Evolutionary conservation across 2,113 vertebrate species (phyloP).

Genomic region (Ondatra zibethicus): DNA sequence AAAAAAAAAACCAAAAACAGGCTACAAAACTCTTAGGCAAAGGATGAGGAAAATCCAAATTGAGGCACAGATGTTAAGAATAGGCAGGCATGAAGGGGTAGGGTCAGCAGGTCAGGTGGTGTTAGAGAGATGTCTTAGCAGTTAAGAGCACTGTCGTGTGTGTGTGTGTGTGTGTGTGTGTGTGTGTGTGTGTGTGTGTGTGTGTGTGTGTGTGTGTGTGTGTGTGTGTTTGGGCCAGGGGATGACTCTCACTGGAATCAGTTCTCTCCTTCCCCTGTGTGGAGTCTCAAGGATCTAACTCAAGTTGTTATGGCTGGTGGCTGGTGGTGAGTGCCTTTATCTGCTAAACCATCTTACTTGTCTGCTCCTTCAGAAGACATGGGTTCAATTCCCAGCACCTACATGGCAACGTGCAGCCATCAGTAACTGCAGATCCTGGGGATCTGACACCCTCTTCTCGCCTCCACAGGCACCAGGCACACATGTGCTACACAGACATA

Average conservation of each 20-base stretch:
- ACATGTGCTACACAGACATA: background rate
- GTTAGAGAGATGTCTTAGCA: background rate
- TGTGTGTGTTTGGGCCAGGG: background rate
- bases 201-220: background rate
- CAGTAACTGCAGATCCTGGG: background rate
- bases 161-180: background rate
- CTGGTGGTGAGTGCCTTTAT: background rate
- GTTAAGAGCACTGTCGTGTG: background rate
- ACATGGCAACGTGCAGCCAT: background rate
- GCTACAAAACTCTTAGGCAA: conserved; percentile 32
- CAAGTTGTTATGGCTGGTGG: background rate
- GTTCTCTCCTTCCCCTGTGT: background rate
- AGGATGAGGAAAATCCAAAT: background rate
- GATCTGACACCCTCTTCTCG: background rate
- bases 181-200: background rate
- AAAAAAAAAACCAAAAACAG: background rate
- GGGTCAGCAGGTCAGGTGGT: background rate
- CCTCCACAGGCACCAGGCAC: background rate
- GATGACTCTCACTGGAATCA: background rate
- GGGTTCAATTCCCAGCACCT: background rate
- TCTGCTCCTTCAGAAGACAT: background rate
- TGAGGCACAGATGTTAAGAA: conserved; percentile 23
- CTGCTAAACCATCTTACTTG: background rate
- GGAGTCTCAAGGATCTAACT: background rate
- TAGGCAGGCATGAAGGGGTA: background rate